These are phyloP conservation scores for Perognathus longimembris DNA, from an alignment of 2,113 vertebrate genomes.

Conservation along the genomic window DNA sequence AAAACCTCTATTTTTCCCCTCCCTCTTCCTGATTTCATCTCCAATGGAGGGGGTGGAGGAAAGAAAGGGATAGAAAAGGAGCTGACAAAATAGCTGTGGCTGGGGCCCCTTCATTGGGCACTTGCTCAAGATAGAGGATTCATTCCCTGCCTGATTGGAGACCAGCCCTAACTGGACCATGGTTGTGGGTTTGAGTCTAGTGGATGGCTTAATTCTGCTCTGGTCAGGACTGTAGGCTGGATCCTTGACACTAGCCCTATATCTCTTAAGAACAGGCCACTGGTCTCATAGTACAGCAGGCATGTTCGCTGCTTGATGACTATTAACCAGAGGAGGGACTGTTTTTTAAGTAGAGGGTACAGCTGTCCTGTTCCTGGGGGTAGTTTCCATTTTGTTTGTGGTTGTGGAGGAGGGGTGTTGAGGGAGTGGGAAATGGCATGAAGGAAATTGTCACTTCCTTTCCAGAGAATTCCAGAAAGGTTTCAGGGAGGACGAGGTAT, in stretches of 20 bases:
- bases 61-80: constrained; percentile 64
- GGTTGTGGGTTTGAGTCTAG: not conserved
- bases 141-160: not conserved
- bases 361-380: constrained; percentile 77
- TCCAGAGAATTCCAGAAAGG: constrained; percentile 83
- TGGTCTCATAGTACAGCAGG: not conserved
- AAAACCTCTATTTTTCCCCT: constrained; percentile 72
- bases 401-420: constrained; percentile 70
- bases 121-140: constrained; percentile 31
- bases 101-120: not conserved
- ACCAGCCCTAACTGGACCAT: not conserved
- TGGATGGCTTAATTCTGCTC: not conserved
- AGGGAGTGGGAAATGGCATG: constrained; percentile 79
- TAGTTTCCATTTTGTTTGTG: constrained; percentile 81
- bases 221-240: not conserved
- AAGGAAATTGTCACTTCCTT: constrained; percentile 82
- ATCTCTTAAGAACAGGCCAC: not conserved
- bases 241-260: constrained; percentile 19
- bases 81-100: constrained; percentile 57
- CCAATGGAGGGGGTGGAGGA: constrained; percentile 19
- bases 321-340: constrained; percentile 50
- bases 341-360: constrained; percentile 75
- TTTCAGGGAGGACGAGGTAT: constrained; percentile 74
- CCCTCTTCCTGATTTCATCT: constrained; percentile 78
- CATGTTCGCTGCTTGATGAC: constrained; percentile 24